Evolutionary conservation across 2,797 vertebrate genomes (phyloP).

Genomic region (Sebastes vulpes): DNA sequence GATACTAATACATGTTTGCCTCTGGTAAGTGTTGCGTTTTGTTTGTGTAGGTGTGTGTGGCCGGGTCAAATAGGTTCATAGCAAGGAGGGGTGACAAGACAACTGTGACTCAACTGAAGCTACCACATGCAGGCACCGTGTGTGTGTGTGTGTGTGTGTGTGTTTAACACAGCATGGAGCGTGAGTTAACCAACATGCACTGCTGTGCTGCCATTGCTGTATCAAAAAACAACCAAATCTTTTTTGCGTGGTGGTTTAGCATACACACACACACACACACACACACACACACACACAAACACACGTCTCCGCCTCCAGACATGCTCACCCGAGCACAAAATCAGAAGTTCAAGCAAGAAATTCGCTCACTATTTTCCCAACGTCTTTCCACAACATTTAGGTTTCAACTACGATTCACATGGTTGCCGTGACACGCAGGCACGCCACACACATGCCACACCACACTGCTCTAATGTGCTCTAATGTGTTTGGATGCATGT

Average conservation of each 20-base stretch:
- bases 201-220: slow-evolving; percentile 49
- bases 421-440: slow-evolving; percentile 57
- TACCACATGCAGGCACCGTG: slow-evolving; percentile 25
- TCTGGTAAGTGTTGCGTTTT: slow-evolving; percentile 40
- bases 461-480: slow-evolving; percentile 23
- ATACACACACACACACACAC: slow-evolving; percentile 9
- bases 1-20: slow-evolving; percentile 39
- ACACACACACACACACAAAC: slow-evolving; percentile 1
- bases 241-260: slow-evolving; percentile 39
- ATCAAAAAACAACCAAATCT: slow-evolving; percentile 52
- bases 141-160: slow-evolving; percentile 29
- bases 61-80: slow-evolving; percentile 62
- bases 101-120: slow-evolving; percentile 59
- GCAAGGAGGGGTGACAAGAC: slow-evolving; percentile 47
- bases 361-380: slow-evolving; percentile 62
- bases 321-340: slow-evolving; percentile 82
- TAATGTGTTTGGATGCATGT: slow-evolving; percentile 54
- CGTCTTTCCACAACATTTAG: slow-evolving; percentile 72
- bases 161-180: slow-evolving; percentile 33
- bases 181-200: slow-evolving; percentile 45
- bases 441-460: slow-evolving; percentile 39
- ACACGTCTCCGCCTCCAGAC: slow-evolving; percentile 60
- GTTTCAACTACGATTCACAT: slow-evolving; percentile 38
- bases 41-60: slow-evolving; percentile 41
- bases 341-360: slow-evolving; percentile 81